Evolutionary conservation across 2,113 vertebrate genomes (phyloP), one percentile per base, ranked within the genome.

Genomic region (Rattus rattus): DNA sequence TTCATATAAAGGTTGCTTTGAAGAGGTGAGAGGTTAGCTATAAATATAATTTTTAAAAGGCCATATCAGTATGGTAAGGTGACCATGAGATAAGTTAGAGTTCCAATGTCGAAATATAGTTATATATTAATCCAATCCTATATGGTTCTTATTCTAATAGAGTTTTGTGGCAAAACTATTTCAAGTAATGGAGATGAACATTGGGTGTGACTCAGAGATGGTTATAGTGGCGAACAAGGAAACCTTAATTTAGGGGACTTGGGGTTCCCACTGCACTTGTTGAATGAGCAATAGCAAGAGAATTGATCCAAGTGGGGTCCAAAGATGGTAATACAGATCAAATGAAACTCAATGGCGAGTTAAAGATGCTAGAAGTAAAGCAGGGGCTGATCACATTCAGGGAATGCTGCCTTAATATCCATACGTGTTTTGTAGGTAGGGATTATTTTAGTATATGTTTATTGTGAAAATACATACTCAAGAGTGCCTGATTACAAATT

Each of bases 21-120:
- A 56, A 93, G 52, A 28, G 10, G 33, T n/a, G 10, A 13, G 10
- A 91, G 19, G 24, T 89, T 39, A 52, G 63, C 77, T 90, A 63
- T 43, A 43, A 84, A 16, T n/a, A 75, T 39, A 54, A 59, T 61
- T 52, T 89, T 72, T 79, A 22, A 70, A 49, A 56, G 24, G 61
- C 7, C 17, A 3, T 52, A 14, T 2, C 2, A 28, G 4, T 28
- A 28, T 33, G 24, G 0, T 30, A 43, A 12, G 11, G 1, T n/a
- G 10, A 72, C 17, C 39, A 17, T 20, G 26, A 72, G 11, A 28
- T 79, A 59, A 76, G 81, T 30, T 33, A 61, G 61, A 39, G 20
- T 56, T 90, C 61, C 43, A 30, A 73, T 54, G 92, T 92, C 30
- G 43, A 77, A 90, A 2, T 56, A 16, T 67, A 47, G 79, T 19